Evolutionary conservation across 64 coral and sea anemone genomes (phyloP).

Genomic region (Stichodactyla helianthus): DNA sequence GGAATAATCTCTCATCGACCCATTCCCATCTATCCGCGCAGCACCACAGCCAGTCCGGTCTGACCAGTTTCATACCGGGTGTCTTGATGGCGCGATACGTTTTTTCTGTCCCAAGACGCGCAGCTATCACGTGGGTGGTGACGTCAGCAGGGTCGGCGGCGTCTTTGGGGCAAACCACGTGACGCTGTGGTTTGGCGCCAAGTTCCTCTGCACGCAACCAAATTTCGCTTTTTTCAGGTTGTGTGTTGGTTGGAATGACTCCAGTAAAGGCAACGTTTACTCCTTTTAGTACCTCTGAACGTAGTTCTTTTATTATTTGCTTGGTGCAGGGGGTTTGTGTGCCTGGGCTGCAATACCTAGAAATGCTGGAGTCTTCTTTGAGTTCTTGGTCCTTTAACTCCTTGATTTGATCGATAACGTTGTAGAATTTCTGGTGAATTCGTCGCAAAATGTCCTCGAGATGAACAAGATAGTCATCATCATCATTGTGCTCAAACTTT

Average conservation of each 20-base stretch:
- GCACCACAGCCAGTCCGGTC: constrained; percentile 81
- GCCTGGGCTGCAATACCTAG: constrained; percentile 57
- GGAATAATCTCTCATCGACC: constrained; percentile 91
- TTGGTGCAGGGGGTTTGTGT: constrained; percentile 67
- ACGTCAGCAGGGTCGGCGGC: constrained; percentile 20
- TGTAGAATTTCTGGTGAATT: constrained; percentile 75
- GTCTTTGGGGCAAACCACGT: constrained; percentile 60
- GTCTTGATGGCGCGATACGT: constrained; percentile 65
- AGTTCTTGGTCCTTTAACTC: background rate
- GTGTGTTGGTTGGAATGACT: constrained; percentile 80
- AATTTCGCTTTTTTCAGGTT: constrained; percentile 69
- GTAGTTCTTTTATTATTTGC: constrained; percentile 63
- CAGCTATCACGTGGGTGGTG: constrained; percentile 93
- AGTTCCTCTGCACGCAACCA: constrained; percentile 62
- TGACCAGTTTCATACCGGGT: constrained; percentile 73
- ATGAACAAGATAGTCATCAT: constrained; percentile 92
- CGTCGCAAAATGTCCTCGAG: constrained; percentile 82
- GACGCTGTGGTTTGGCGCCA: constrained; percentile 74
- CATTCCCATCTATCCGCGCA: constrained; percentile 93
- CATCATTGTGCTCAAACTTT: constrained; percentile 23
- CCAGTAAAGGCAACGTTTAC: constrained; percentile 89
- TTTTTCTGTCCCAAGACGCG: constrained; percentile 89
- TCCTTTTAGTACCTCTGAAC: constrained; percentile 52
- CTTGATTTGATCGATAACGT: constrained; percentile 48
- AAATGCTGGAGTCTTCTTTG: constrained; percentile 23